Percentiles rank a stretch among this genome's conserved stretches.
phyloP scores from a whole-genome alignment of 2,888 invertebrate species.

The Agonopterix subpropinquella region DNA sequence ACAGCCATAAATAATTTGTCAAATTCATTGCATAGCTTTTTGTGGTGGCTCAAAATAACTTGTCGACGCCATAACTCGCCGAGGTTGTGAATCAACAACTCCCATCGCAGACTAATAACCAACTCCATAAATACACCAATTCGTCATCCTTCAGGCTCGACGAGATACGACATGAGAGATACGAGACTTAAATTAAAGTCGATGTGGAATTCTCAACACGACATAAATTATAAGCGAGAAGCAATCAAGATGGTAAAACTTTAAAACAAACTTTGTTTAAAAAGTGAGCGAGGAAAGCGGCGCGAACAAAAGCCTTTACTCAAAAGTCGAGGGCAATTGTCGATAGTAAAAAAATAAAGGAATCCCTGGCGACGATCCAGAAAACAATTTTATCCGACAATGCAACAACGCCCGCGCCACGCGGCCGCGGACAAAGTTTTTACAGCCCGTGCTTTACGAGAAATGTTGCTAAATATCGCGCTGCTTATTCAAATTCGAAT shows the following conservation, averaged over 20 bases:
- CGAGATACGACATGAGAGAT: slow-evolving; percentile 2
- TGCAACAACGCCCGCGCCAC: slow-evolving; percentile 4
- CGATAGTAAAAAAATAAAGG: slow-evolving; percentile 7
- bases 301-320: slow-evolving; percentile 3
- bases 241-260: too few species aligned
- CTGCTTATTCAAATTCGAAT: too few species aligned
- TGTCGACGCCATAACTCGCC: slow-evolving; percentile 1
- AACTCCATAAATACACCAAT: slow-evolving; percentile 9
- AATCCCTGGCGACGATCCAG: slow-evolving; percentile 8
- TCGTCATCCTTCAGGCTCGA: slow-evolving; percentile 10
- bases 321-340: slow-evolving; percentile 5
- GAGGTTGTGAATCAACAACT: slow-evolving; percentile 1
- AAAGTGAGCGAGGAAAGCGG: not conserved
- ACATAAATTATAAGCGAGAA: too few species aligned
- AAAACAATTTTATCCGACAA: slow-evolving; percentile 8
- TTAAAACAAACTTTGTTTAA: not conserved
- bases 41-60: slow-evolving; percentile 4
- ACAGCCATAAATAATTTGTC: slow-evolving; percentile 3
- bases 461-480: not conserved
- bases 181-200: slow-evolving; percentile 1
- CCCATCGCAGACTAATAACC: slow-evolving; percentile 7
- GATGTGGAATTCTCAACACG: too few species aligned
- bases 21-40: not conserved
- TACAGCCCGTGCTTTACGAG: not conserved
- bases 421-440: slow-evolving; percentile 5